Evolutionary conservation across 2,113 vertebrate genomes (phyloP).

Genomic region (Oenanthe oenanthe): DNA sequence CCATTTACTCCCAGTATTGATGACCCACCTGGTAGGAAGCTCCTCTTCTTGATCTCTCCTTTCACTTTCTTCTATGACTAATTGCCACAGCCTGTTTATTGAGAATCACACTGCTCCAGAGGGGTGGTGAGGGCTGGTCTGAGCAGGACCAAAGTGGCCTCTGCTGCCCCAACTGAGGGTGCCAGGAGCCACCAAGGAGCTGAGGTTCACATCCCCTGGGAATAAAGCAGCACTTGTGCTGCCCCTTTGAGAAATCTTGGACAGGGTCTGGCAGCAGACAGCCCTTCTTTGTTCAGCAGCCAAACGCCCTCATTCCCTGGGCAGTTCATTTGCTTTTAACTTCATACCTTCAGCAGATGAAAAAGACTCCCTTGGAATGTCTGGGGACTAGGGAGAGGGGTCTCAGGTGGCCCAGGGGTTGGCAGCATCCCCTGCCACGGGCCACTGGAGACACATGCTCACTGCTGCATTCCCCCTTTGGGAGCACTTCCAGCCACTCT

Average conservation of each 20-base stretch:
- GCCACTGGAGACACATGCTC: neutral
- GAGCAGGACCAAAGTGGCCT: neutral
- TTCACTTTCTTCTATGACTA: rapidly evolving
- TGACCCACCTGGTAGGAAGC: neutral
- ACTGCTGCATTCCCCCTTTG: neutral
- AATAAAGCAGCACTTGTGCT: neutral
- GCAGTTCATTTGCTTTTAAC: neutral
- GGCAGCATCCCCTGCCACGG: neutral
- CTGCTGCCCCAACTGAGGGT: rapidly evolving
- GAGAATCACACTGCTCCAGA: neutral
- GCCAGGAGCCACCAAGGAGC: neutral
- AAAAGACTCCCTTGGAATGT: neutral
- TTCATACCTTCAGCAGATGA: neutral
- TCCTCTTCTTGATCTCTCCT: neutral
- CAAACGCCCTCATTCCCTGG: neutral
- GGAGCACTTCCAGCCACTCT: neutral
- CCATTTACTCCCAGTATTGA: rapidly evolving
- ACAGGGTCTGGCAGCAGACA: neutral
- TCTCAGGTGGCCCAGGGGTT: neutral
- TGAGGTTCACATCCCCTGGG: rapidly evolving
- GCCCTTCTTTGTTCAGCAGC: constrained; percentile 27
- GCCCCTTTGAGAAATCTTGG: neutral
- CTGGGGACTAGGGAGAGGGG: neutral
- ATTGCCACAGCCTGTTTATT: rapidly evolving
- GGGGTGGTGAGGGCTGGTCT: neutral